These are phyloP conservation scores for Acrobasis consociella DNA, from an alignment of 2,888 invertebrate species.

Conservation along the genomic window DNA sequence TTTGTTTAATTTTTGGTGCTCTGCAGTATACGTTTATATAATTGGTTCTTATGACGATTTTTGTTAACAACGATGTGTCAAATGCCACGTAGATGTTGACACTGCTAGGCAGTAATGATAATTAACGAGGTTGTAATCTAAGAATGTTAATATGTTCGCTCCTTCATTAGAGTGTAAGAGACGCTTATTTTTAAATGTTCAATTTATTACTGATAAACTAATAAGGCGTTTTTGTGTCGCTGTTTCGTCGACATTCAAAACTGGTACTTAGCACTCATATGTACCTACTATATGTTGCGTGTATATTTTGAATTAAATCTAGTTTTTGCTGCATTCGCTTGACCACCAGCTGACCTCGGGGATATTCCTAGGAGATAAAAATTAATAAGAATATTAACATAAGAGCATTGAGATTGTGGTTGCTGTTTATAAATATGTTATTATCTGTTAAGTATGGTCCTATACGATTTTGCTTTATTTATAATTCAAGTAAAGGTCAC, in stretches of 20 bases:
- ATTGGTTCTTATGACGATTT: too few relatives aligned
- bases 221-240: background rate
- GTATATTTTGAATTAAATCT: background rate
- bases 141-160: constrained; percentile 18
- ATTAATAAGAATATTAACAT: constrained; percentile 5
- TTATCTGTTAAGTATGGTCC: background rate
- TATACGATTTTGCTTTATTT: constrained; percentile 6
- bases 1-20: too few relatives aligned
- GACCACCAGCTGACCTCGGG: constrained; percentile 18
- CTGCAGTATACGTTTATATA: too few relatives aligned
- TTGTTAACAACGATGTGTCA: too few relatives aligned
- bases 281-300: too few relatives aligned
- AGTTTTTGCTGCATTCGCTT: constrained; percentile 7
- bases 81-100: too few relatives aligned
- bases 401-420: background rate
- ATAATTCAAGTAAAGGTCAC: constrained; percentile 1
- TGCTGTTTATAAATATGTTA: constrained; percentile 7
- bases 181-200: background rate
- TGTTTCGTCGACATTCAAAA: background rate
- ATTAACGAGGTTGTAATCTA: constrained; percentile 12
- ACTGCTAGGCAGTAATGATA: background rate
- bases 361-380: constrained; percentile 13
- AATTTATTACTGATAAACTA: background rate
- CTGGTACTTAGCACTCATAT: background rate
- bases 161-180: constrained; percentile 5